Conservation (phyloP, 2,888 invertebrate species). For the Drosophila neotestacea region DNA sequence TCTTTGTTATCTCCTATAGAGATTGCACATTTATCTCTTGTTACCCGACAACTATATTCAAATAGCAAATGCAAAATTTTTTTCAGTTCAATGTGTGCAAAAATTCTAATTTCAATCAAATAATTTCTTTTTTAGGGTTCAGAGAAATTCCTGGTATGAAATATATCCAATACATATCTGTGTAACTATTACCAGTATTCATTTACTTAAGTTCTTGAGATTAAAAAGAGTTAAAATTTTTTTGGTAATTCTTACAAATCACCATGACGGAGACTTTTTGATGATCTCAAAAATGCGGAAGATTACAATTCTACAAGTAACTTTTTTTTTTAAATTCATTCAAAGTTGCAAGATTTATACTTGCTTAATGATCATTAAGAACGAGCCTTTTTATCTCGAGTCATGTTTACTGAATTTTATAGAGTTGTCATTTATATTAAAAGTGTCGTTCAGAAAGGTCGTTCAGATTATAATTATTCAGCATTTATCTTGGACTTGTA, state of each 20-base stretch:
- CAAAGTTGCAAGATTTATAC: background rate
- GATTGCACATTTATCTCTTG: slow-evolving; percentile 6
- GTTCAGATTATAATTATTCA: slow-evolving; percentile 1
- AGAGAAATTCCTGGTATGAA: background rate
- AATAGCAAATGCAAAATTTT: background rate
- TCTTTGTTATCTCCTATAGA: background rate
- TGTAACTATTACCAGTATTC: background rate
- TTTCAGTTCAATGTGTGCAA: background rate
- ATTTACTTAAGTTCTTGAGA: background rate
- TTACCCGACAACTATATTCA: background rate
- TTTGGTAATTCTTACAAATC: background rate
- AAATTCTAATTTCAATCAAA: background rate
- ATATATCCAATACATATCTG: background rate
- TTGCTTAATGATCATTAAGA: slow-evolving; percentile 4
- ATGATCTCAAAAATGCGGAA: too few relatives aligned
- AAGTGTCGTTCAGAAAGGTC: too few relatives aligned
- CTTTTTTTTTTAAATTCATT: slow-evolving; percentile 7
- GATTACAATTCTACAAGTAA: background rate
- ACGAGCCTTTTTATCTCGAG: slow-evolving; percentile 8
- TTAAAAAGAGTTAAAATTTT: background rate
- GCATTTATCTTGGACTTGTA: slow-evolving; percentile 10
- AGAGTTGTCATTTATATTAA: slow-evolving; percentile 5
- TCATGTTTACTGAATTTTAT: background rate
- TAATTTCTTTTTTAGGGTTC: background rate
- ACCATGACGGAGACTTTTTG: slow-evolving; percentile 1